These are phyloP conservation scores for Felis chaus DNA, from an alignment of 2,113 vertebrate genomes.

Conservation along the genomic window DNA sequence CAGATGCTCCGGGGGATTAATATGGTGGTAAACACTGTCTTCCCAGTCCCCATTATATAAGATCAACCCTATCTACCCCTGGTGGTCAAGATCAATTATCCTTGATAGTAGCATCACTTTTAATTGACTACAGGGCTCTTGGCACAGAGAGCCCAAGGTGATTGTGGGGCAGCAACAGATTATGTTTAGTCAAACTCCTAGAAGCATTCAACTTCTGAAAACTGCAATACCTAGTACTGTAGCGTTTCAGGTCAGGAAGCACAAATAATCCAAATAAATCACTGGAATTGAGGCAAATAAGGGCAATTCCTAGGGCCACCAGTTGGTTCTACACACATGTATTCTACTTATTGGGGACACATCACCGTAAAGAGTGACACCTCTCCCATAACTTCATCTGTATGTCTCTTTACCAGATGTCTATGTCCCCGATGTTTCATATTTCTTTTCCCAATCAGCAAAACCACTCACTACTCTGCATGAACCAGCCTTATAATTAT, in stretches of 20 bases:
- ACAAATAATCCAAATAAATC: neutral
- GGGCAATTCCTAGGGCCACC: neutral
- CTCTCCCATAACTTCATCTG: neutral
- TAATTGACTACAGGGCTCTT: neutral
- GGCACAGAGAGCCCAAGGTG: neutral
- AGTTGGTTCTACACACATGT: neutral
- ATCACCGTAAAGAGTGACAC: neutral
- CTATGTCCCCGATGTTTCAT: neutral
- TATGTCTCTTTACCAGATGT: neutral
- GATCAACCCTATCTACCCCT: neutral
- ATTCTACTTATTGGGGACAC: neutral
- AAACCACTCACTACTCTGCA: neutral
- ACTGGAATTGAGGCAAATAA: neutral
- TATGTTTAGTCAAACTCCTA: neutral
- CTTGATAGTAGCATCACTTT: neutral
- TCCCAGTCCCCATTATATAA: neutral
- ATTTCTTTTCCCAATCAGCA: neutral
- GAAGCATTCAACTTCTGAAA: neutral
- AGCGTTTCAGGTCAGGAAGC: neutral
- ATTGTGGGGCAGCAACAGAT: neutral
- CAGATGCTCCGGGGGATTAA: neutral
- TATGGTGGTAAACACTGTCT: neutral
- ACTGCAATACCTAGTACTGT: neutral
- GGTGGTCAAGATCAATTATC: neutral
- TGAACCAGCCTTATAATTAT: neutral